A percentile compares a stretch with the other conserved stretches of the same genome.
These are phyloP conservation scores for Odontamblyopus lacepedii DNA, from an alignment of 2,797 vertebrate genomes.

Conservation along the genomic window DNA sequence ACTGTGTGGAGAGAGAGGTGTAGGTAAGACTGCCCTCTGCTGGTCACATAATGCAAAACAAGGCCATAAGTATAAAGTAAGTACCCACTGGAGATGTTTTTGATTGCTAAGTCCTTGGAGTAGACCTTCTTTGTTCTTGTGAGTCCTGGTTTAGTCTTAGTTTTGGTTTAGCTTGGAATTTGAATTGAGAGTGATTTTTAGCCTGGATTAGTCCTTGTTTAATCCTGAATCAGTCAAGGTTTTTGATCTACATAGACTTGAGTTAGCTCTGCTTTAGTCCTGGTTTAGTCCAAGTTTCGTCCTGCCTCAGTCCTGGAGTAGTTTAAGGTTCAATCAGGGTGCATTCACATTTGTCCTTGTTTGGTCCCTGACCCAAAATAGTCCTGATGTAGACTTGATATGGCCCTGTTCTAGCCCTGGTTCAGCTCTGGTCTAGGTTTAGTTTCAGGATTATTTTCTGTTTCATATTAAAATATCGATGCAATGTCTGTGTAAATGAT, in stretches of 20 bases:
- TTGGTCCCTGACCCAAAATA: too few species aligned
- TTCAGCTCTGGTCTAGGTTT: background rate
- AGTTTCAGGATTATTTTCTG: too few species aligned
- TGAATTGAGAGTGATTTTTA: too few species aligned
- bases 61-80: background rate
- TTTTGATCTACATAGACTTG: background rate
- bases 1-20: slow-evolving; percentile 7
- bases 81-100: too few species aligned
- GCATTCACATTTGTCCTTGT: too few species aligned
- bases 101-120: background rate
- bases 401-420: background rate
- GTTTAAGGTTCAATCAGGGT: too few species aligned
- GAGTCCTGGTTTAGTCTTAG: background rate
- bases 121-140: background rate
- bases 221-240: background rate
- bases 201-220: background rate
- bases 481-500: too few species aligned
- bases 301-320: background rate
- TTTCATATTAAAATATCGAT: too few species aligned
- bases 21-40: slow-evolving; percentile 62
- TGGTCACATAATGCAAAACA: slow-evolving; percentile 39
- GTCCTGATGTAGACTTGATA: too few species aligned
- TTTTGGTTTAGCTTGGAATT: background rate
- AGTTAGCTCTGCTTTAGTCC: background rate
- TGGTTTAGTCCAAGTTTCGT: background rate